A percentile compares a stretch with the other conserved stretches of the same genome.
Evolutionary conservation across 1,140 invertebrate genomes (phyloP).

Genomic region (Cydia splendana): DNA sequence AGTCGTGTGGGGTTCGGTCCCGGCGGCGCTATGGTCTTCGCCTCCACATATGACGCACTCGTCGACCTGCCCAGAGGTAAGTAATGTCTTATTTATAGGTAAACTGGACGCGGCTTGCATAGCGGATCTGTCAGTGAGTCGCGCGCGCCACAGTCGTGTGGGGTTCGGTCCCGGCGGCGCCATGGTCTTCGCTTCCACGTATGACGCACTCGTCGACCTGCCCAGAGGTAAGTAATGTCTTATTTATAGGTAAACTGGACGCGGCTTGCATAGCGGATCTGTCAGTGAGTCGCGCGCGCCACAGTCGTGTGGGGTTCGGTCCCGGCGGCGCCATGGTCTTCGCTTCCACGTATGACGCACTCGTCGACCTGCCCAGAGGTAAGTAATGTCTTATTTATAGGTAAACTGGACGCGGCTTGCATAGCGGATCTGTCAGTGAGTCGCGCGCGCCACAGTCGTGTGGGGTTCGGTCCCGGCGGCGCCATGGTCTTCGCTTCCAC

Average conservation of each 20-base stretch:
- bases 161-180: slow-evolving; percentile 87
- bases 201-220: slow-evolving; percentile 48
- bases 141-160: slow-evolving; percentile 85
- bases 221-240: slow-evolving; percentile 49
- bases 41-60: slow-evolving; percentile 64
- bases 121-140: slow-evolving; percentile 84
- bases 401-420: slow-evolving; percentile 77
- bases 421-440: slow-evolving; percentile 84
- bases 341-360: slow-evolving; percentile 62
- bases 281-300: slow-evolving; percentile 83
- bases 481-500: slow-evolving; percentile 80
- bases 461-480: slow-evolving; percentile 87
- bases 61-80: slow-evolving; percentile 55
- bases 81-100: slow-evolving; percentile 39
- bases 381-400: slow-evolving; percentile 38
- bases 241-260: slow-evolving; percentile 61
- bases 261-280: slow-evolving; percentile 83
- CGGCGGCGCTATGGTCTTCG: slow-evolving; percentile 81
- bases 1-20: slow-evolving; percentile 89
- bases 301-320: slow-evolving; percentile 88
- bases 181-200: slow-evolving; percentile 78
- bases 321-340: slow-evolving; percentile 82
- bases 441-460: slow-evolving; percentile 86
- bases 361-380: slow-evolving; percentile 54
- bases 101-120: slow-evolving; percentile 79